Conservation (phyloP, 2,888 invertebrate species). For the Ophonus ardosiacus region DNA sequence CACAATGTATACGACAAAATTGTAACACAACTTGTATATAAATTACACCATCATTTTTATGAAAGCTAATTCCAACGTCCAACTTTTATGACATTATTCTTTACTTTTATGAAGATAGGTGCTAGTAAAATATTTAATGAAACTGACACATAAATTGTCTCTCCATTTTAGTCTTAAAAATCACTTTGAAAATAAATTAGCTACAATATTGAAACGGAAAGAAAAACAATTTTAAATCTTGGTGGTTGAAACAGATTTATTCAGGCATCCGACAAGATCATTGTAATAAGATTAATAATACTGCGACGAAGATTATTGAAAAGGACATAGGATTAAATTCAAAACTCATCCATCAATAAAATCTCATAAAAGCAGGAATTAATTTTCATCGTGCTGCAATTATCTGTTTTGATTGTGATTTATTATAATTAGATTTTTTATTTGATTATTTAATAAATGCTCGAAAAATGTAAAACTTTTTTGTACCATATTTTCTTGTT, state of each 20-base stretch:
- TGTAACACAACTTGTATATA: not conserved
- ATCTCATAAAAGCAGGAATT: not conserved
- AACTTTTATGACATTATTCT: not conserved
- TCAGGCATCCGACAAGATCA: not conserved
- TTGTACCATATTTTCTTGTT: no score
- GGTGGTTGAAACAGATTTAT: not conserved
- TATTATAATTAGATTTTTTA: not conserved
- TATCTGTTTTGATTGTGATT: not conserved
- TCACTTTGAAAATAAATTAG: not conserved
- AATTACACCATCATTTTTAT: not conserved
- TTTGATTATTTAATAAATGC: no score
- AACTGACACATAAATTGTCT: not conserved
- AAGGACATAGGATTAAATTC: constrained; percentile 30
- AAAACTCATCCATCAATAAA: constrained; percentile 31
- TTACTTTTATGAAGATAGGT: not conserved
- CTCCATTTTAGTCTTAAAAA: not conserved
- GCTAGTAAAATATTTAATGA: not conserved
- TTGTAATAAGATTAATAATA: constrained; percentile 12
- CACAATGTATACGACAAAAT: not conserved
- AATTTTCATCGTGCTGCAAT: not conserved
- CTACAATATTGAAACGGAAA: not conserved
- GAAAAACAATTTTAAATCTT: not conserved
- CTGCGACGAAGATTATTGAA: constrained; percentile 15
- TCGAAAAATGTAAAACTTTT: no score
- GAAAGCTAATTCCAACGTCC: not conserved